These are phyloP conservation scores for Drosophila barbarae DNA, from an alignment of 2,888 invertebrate genomes.

Conservation along the genomic window DNA sequence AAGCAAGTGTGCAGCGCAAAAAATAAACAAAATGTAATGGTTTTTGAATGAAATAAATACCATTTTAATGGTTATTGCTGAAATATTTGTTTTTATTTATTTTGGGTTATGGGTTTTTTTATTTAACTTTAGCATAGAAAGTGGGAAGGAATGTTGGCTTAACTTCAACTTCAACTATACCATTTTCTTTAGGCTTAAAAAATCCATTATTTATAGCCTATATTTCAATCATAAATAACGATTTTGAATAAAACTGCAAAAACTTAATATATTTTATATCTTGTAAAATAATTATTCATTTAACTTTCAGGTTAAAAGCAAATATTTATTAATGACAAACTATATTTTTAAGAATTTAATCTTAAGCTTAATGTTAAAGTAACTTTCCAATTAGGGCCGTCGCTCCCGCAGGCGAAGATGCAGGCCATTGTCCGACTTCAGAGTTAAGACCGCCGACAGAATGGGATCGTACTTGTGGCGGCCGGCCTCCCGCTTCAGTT, in stretches of 20 bases:
- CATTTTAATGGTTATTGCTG: neutral
- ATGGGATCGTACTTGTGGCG: conserved; percentile 77
- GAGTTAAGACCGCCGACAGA: conserved; percentile 80
- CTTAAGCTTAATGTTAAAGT: neutral
- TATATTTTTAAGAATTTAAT: neutral
- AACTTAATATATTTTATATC: neutral
- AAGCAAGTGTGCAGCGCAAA: neutral
- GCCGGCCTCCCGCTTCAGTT: conserved; percentile 30
- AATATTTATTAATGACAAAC: neutral
- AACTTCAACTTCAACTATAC: too few relatives aligned
- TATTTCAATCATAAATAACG: neutral
- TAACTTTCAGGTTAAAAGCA: neutral
- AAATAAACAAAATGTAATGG: neutral
- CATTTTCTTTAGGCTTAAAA: neutral
- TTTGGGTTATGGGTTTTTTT: neutral
- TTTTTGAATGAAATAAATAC: neutral
- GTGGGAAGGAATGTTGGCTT: too few relatives aligned
- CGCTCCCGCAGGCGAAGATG: conserved; percentile 78
- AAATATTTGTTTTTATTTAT: neutral
- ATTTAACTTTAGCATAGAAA: neutral
- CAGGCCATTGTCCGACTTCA: conserved; percentile 81
- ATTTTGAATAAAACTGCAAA: neutral
- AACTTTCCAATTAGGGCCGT: conserved; percentile 12
- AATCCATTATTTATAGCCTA: neutral
- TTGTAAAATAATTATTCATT: neutral